A percentile compares a stretch with the other conserved stretches of the same genome.
Conservation (phyloP, 2,888 invertebrate species). For the Eudemis profundana region DNA sequence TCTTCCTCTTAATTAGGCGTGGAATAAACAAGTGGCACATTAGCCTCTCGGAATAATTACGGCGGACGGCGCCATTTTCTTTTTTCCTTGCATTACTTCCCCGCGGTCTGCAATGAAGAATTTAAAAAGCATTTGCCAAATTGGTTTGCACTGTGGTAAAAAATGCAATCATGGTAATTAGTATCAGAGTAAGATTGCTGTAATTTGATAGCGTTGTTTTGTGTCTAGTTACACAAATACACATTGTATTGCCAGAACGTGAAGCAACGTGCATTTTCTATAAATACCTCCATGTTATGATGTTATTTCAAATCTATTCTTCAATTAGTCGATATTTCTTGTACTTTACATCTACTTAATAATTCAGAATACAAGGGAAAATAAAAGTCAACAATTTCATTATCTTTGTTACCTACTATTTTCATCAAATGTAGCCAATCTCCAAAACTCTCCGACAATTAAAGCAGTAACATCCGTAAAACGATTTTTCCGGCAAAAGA, state of each 20-base stretch:
- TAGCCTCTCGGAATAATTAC: constrained; percentile 83
- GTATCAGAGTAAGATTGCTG: constrained; percentile 46
- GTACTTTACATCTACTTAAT: too few species aligned
- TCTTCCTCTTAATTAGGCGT: constrained; percentile 82
- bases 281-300: too few species aligned
- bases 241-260: background rate
- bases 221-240: constrained; percentile 15
- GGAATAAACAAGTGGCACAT: constrained; percentile 83
- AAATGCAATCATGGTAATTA: constrained; percentile 48
- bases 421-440: constrained; percentile 24
- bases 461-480: constrained; percentile 50
- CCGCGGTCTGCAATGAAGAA: constrained; percentile 75
- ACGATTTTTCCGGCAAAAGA: constrained; percentile 55
- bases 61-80: constrained; percentile 63
- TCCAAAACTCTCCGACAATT: constrained; percentile 28
- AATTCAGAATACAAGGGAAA: too few species aligned
- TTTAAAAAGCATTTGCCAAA: constrained; percentile 80
- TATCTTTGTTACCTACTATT: background rate
- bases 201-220: constrained; percentile 35
- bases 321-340: too few species aligned
- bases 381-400: too few species aligned
- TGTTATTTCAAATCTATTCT: too few species aligned
- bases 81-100: constrained; percentile 64
- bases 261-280: background rate
- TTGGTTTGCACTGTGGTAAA: constrained; percentile 72